Evolutionary conservation across 2,888 invertebrate species (phyloP).

Genomic region (Calameuta filiformis): DNA sequence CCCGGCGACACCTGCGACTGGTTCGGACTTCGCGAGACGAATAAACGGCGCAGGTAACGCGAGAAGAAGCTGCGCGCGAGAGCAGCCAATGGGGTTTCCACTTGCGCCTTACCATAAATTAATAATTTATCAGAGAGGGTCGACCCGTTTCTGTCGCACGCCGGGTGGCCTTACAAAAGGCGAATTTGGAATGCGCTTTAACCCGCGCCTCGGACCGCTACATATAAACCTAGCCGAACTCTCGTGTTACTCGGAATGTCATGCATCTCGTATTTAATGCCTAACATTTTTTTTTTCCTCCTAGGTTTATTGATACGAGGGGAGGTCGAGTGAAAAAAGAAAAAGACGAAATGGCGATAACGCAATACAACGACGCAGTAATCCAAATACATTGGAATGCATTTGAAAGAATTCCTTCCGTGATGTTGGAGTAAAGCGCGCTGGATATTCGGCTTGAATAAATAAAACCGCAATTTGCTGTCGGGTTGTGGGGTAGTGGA

Average conservation of each 20-base stretch:
- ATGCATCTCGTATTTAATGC: not conserved
- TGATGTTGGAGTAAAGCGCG: not conserved
- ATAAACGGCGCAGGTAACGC: not conserved
- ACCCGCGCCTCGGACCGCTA: not conserved
- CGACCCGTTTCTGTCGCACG: not conserved
- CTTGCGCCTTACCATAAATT: not conserved
- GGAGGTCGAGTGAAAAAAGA: not conserved
- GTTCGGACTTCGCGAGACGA: not conserved
- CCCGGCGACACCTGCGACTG: not conserved
- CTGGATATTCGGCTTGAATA: conserved; percentile 13
- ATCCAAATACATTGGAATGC: not conserved
- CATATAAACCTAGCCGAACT: not conserved
- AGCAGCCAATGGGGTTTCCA: not conserved
- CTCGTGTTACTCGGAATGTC: not conserved
- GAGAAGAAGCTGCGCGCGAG: not conserved
- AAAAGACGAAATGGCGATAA: not conserved
- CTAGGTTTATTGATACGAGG: not conserved
- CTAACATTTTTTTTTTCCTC: not conserved
- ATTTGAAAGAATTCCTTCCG: not conserved
- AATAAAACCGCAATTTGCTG: conserved; percentile 20
- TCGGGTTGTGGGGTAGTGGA: not conserved
- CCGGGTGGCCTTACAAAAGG: conserved; percentile 5
- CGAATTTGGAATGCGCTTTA: not conserved
- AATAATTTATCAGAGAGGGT: not conserved
- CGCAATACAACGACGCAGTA: not conserved